Evolutionary conservation across 2,113 vertebrate species (phyloP).

Genomic region (Tautogolabrus adspersus): DNA sequence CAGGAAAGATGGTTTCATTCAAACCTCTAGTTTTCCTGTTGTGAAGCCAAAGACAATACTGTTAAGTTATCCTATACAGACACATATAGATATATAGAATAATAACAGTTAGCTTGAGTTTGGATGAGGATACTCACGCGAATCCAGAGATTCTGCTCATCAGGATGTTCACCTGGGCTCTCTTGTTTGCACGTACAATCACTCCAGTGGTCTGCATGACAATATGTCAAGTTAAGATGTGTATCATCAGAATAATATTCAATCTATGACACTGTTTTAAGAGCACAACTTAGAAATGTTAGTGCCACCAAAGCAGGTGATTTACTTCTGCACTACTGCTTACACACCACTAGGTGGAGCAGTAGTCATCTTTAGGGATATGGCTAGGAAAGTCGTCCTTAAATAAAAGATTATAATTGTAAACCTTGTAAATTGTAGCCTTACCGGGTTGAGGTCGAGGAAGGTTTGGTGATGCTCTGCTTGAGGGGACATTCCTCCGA

Average conservation of each 20-base stretch:
- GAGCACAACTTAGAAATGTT: not conserved
- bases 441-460: conserved; percentile 94
- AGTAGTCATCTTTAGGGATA: not conserved
- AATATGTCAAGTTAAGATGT: not conserved
- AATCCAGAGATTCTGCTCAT: conserved; percentile 64
- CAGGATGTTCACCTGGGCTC: conserved; percentile 83
- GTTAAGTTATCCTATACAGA: not conserved
- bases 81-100: not conserved
- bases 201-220: conserved; percentile 79
- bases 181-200: conserved; percentile 83
- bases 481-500: conserved; percentile 88
- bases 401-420: not conserved
- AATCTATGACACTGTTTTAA: not conserved
- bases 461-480: conserved; percentile 91
- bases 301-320: not conserved
- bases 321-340: not conserved
- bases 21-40: conserved; percentile 72
- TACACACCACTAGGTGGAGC: conserved; percentile 49
- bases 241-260: not conserved
- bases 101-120: not conserved
- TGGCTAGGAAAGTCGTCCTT: no score
- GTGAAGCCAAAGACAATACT: not conserved
- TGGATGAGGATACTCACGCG: conserved; percentile 73
- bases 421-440: not conserved
- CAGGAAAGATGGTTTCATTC: conserved; percentile 78